A percentile compares a stretch with the other conserved stretches of the same genome.
These are phyloP conservation scores for Nasonia vitripennis DNA, from an alignment of 1,140 invertebrate species.

Conservation along the genomic window DNA sequence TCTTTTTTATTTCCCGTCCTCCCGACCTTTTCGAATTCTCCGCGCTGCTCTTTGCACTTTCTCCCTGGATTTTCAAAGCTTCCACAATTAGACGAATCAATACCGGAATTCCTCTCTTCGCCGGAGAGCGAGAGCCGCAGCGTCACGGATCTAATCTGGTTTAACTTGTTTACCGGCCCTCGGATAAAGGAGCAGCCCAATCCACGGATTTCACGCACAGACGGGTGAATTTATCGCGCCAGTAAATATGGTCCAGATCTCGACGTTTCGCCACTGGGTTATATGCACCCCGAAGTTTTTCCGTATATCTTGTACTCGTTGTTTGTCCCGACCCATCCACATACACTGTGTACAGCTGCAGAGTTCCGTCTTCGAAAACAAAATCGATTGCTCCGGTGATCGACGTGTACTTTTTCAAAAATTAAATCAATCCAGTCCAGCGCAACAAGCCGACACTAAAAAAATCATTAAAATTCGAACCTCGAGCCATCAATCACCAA, in stretches of 20 bases:
- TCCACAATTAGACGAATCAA: neutral
- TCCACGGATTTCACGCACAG: conserved; percentile 56
- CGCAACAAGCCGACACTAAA: neutral
- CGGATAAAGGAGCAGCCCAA: conserved; percentile 66
- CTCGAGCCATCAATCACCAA: neutral
- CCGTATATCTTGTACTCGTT: neutral
- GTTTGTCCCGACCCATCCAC: no score
- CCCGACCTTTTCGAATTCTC: conserved; percentile 37
- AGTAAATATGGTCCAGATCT: conserved; percentile 58
- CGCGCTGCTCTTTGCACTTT: neutral
- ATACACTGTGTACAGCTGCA: neutral
- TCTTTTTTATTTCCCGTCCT: neutral
- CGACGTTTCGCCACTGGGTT: neutral
- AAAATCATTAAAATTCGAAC: neutral
- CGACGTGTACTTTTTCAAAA: neutral
- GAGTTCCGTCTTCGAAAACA: neutral
- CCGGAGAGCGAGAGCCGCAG: neutral
- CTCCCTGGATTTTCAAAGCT: neutral
- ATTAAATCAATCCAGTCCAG: neutral
- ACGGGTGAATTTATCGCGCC: conserved; percentile 63
- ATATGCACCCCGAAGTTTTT: neutral
- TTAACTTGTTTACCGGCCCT: conserved; percentile 69
- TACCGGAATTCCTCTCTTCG: neutral
- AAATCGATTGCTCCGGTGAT: neutral
- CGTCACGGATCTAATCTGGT: conserved; percentile 66